A percentile compares a stretch with the other conserved stretches of the same genome.
phyloP scores from a whole-genome alignment of 2,113 vertebrate genomes.

The Pseudopipra pipra region DNA sequence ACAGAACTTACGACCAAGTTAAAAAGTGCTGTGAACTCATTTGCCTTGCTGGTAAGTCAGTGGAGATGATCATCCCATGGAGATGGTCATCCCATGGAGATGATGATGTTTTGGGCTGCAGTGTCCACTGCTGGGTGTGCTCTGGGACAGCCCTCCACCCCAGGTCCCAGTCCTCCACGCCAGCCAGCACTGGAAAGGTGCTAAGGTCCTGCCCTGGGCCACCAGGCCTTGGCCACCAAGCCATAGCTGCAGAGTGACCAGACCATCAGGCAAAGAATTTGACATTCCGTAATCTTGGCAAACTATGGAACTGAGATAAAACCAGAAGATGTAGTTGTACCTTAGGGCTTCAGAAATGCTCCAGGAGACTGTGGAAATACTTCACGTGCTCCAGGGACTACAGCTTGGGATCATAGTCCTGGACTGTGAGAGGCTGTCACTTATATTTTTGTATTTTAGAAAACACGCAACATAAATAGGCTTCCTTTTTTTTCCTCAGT shows the following conservation, averaged over 20 bases:
- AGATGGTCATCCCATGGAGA: not conserved
- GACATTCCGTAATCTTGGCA: not conserved
- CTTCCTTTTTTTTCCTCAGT: not conserved
- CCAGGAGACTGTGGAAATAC: not conserved
- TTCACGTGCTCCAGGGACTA: not conserved
- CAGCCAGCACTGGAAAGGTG: not conserved
- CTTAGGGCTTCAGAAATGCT: not conserved
- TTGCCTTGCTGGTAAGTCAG: not conserved
- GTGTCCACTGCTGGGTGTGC: accelerated
- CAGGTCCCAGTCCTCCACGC: accelerated
- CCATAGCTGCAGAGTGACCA: not conserved
- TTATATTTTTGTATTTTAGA: not conserved
- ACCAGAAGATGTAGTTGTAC: not conserved
- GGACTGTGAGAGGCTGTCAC: not conserved
- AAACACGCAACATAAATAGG: not conserved
- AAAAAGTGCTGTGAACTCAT: accelerated
- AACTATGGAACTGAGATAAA: not conserved
- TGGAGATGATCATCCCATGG: not conserved
- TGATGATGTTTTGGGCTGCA: not conserved
- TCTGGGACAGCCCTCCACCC: not conserved
- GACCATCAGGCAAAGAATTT: not conserved
- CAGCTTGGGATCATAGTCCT: not conserved
- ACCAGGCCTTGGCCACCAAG: not conserved
- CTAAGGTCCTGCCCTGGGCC: not conserved
- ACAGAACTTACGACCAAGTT: not conserved